Evolutionary conservation across 2,113 vertebrate genomes (phyloP).

Genomic region (Pollachius pollachius): DNA sequence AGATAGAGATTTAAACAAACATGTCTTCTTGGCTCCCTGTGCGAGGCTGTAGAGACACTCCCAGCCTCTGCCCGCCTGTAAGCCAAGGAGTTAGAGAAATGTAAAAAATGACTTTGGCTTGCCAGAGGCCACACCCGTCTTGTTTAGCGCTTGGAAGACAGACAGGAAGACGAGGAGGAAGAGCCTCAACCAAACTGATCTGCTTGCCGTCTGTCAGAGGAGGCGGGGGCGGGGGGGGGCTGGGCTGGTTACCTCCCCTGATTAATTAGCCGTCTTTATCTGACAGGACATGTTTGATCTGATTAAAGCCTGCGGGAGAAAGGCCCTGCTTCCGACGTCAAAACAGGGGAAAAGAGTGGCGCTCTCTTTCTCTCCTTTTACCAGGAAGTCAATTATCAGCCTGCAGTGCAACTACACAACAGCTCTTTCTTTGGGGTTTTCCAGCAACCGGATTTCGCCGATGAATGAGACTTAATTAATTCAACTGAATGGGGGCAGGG

Average conservation of each 20-base stretch:
- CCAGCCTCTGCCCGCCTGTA: slow-evolving; percentile 31
- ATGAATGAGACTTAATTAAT: slow-evolving; percentile 62
- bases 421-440: slow-evolving; percentile 36
- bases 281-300: slow-evolving; percentile 66
- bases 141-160: slow-evolving; percentile 39
- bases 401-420: slow-evolving; percentile 24
- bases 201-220: slow-evolving; percentile 48
- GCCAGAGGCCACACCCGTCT: slow-evolving; percentile 31
- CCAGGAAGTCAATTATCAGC: slow-evolving; percentile 52
- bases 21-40: slow-evolving; percentile 30
- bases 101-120: slow-evolving; percentile 25
- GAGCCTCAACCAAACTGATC: slow-evolving; percentile 33
- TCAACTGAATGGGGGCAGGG: slow-evolving; percentile 38
- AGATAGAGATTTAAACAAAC: not conserved
- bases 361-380: slow-evolving; percentile 35
- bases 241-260: slow-evolving; percentile 44
- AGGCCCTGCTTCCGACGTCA: slow-evolving; percentile 20
- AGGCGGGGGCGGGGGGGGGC: slow-evolving; percentile 34
- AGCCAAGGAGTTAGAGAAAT: slow-evolving; percentile 31
- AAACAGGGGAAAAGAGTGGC: slow-evolving; percentile 25
- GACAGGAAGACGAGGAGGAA: slow-evolving; percentile 53
- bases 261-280: slow-evolving; percentile 68
- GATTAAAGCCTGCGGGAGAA: slow-evolving; percentile 61
- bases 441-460: slow-evolving; percentile 42
- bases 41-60: slow-evolving; percentile 31